Percentiles rank a stretch among this genome's conserved stretches.
These are phyloP conservation scores for Cistogaster globosa DNA, from an alignment of 2,888 invertebrate species.

Conservation along the genomic window DNA sequence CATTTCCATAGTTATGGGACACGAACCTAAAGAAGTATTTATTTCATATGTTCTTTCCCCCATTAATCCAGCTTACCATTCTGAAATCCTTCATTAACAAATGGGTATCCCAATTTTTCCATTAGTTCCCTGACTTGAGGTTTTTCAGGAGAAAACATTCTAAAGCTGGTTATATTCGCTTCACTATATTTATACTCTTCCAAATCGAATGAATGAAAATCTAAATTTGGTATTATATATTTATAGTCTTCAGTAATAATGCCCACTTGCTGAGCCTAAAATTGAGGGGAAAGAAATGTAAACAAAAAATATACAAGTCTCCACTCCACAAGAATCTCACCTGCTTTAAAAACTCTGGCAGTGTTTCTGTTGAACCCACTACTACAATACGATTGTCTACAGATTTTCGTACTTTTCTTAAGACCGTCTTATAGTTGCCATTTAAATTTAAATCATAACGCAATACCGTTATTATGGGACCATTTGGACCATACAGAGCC, in stretches of 20 bases:
- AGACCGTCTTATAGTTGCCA: constrained; percentile 87
- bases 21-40: constrained; percentile 76
- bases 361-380: constrained; percentile 87
- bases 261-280: constrained; percentile 95
- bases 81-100: constrained; percentile 75
- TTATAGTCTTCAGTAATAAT: constrained; percentile 97
- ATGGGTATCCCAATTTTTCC: constrained; percentile 75
- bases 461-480: constrained; percentile 85
- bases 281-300: neutral
- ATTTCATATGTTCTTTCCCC: no score
- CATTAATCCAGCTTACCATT: constrained; percentile 73
- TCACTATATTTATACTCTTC: constrained; percentile 91
- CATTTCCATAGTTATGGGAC: constrained; percentile 85
- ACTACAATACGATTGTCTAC: constrained; percentile 88
- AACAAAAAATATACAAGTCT: neutral
- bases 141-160: constrained; percentile 86
- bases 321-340: constrained; percentile 43
- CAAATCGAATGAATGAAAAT: constrained; percentile 87
- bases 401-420: constrained; percentile 88
- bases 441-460: constrained; percentile 87
- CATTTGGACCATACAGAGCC: constrained; percentile 85
- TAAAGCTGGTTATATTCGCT: constrained; percentile 90
- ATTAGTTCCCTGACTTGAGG: constrained; percentile 83
- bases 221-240: constrained; percentile 91
- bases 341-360: constrained; percentile 85